phyloP scores from a whole-genome alignment of 2,888 invertebrate genomes.

The Nasonovia ribisnigri region DNA sequence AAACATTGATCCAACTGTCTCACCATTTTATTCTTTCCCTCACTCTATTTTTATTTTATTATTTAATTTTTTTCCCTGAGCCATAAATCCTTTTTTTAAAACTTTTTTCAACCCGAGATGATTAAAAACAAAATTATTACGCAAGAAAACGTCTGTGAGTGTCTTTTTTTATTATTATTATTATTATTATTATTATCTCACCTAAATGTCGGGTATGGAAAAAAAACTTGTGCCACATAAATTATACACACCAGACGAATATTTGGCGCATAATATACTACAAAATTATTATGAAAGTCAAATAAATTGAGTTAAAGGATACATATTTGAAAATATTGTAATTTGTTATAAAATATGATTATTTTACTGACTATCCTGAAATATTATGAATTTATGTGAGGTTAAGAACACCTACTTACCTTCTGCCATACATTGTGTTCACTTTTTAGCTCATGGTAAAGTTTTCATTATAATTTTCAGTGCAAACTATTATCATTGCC shows the following conservation, averaged over 20 bases:
- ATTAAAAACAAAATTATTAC: slow-evolving; percentile 60
- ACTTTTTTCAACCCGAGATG: slow-evolving; percentile 50
- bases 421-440: neutral
- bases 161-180: slow-evolving; percentile 30
- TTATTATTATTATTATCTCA: slow-evolving; percentile 58
- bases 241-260: slow-evolving; percentile 36
- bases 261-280: slow-evolving; percentile 18
- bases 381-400: slow-evolving; percentile 3
- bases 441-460: neutral
- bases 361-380: neutral
- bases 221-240: slow-evolving; percentile 48
- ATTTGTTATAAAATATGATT: slow-evolving; percentile 34
- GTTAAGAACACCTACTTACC: neutral
- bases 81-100: slow-evolving; percentile 58
- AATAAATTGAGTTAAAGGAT: slow-evolving; percentile 41
- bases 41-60: slow-evolving; percentile 19
- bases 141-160: slow-evolving; percentile 59
- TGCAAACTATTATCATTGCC: slow-evolving; percentile 5
- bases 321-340: slow-evolving; percentile 18
- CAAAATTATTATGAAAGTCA: slow-evolving; percentile 28
- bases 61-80: neutral
- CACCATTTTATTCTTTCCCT: slow-evolving; percentile 29
- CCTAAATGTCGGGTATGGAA: slow-evolving; percentile 45
- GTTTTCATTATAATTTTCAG: slow-evolving; percentile 1
- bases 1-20: slow-evolving; percentile 59